phyloP scores from a whole-genome alignment of 2,888 invertebrate species.

The Spicauda simplicius region DNA sequence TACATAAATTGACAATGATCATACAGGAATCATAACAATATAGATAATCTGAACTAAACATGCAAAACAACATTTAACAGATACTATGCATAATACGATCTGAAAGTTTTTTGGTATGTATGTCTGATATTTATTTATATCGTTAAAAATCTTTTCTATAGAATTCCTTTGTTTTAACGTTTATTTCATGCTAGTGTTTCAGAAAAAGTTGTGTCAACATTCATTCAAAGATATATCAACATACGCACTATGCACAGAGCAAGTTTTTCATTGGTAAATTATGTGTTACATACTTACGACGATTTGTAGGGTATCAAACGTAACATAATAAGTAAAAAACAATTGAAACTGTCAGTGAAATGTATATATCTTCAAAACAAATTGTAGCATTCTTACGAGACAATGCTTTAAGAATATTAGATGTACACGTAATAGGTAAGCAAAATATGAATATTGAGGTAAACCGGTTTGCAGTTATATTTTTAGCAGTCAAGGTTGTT shows the following conservation, averaged over 20 bases:
- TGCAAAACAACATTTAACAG: conserved; percentile 27
- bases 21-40: conserved; percentile 15
- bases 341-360: not conserved
- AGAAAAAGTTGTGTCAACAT: not conserved
- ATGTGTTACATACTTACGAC: not conserved
- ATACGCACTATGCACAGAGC: conserved; percentile 1
- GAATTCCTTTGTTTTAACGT: conserved; percentile 1
- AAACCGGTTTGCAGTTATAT: conserved; percentile 14
- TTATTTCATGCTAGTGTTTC: conserved; percentile 8
- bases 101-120: not conserved
- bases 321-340: not conserved
- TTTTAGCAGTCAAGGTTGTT: not conserved
- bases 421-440: not conserved
- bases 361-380: not conserved
- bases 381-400: too few species aligned
- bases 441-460: not conserved
- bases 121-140: not conserved
- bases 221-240: not conserved
- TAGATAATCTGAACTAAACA: conserved; percentile 12
- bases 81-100: conserved; percentile 8
- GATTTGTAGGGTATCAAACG: conserved; percentile 9
- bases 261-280: not conserved
- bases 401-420: too few species aligned
- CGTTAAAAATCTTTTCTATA: conserved; percentile 1
- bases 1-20: not conserved